Percentiles rank a stretch among this genome's conserved stretches.
phyloP scores from a whole-genome alignment of 2,888 invertebrate genomes.

The Cantharis nigra region DNA sequence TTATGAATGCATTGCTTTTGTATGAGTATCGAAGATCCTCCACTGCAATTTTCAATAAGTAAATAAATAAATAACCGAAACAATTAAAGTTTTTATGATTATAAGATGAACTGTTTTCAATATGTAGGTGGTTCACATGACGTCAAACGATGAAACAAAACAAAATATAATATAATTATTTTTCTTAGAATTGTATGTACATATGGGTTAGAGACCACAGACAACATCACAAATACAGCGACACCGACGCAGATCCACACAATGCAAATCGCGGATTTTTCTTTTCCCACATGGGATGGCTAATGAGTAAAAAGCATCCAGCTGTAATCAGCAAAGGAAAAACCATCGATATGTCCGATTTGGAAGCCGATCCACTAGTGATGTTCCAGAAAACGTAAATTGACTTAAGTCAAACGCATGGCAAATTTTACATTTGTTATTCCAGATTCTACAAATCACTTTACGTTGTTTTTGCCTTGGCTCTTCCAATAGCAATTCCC shows the following conservation, averaged over 20 bases:
- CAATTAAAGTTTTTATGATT: not conserved
- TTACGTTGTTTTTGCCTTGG: constrained; percentile 63
- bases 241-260: constrained; percentile 79
- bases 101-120: not conserved
- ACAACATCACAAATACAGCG: constrained; percentile 78
- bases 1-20: not conserved
- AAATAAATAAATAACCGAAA: not conserved
- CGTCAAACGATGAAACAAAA: not conserved
- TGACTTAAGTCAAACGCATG: not conserved
- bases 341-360: constrained; percentile 75
- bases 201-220: constrained; percentile 83
- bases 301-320: constrained; percentile 79
- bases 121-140: not conserved
- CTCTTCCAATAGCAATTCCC: constrained; percentile 68
- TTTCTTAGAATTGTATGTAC: constrained; percentile 69
- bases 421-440: constrained; percentile 34
- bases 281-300: constrained; percentile 88
- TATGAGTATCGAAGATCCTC: not conserved
- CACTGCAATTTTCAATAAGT: not conserved
- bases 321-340: constrained; percentile 68
- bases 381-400: constrained; percentile 76
- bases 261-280: constrained; percentile 83
- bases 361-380: constrained; percentile 71
- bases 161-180: constrained; percentile 20
- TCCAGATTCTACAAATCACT: constrained; percentile 69